Percentiles rank a stretch among this genome's conserved stretches.
Conservation (phyloP, 2,113 vertebrate species). For the Phrynosoma platyrhinos region DNA sequence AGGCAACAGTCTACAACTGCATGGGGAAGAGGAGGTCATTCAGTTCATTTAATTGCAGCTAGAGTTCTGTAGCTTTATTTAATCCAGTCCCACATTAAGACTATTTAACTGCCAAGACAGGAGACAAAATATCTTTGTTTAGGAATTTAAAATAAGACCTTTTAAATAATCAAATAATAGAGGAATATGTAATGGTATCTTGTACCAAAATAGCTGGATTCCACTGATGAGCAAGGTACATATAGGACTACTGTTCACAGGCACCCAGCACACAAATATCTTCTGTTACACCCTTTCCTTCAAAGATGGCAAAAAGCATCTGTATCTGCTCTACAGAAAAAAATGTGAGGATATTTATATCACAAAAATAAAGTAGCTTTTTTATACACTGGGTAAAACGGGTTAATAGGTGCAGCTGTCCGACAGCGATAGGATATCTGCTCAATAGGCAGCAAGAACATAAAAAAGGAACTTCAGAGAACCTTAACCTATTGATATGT, state of each 20-base stretch:
- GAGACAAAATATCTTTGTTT: background rate
- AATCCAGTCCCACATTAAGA: conserved; percentile 17
- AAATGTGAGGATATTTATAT: background rate
- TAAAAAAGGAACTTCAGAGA: conserved; percentile 1
- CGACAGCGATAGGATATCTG: background rate
- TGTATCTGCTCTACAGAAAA: background rate
- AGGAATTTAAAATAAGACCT: no score
- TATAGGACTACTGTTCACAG: background rate
- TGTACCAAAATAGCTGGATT: background rate
- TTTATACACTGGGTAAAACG: background rate
- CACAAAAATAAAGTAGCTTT: background rate
- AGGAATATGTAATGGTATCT: background rate
- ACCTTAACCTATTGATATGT: background rate
- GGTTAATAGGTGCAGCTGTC: background rate
- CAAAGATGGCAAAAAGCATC: background rate
- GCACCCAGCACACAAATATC: background rate
- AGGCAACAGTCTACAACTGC: background rate
- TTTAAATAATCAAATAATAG: background rate
- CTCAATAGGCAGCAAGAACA: background rate
- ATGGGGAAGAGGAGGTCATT: background rate
- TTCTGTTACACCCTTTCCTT: background rate
- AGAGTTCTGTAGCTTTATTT: conserved; percentile 1
- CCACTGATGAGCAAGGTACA: background rate
- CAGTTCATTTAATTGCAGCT: conserved; percentile 1
- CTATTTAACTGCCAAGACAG: conserved; percentile 18